Percentiles rank a stretch among this genome's conserved stretches.
Evolutionary conservation across 1,140 invertebrate species (phyloP).

Genomic region (Lutraria rhynchaena): DNA sequence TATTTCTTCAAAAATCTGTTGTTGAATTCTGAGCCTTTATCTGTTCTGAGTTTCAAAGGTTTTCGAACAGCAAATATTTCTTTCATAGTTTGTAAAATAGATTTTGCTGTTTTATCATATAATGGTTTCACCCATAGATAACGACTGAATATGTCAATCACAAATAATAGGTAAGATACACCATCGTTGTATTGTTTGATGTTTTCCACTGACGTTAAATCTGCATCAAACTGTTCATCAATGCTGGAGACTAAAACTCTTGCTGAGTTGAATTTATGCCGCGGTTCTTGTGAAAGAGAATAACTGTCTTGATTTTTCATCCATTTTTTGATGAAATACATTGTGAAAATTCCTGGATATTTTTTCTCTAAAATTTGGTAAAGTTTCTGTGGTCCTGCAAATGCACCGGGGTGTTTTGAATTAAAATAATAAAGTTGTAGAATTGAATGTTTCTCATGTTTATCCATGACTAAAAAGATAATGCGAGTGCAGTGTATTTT

Average conservation of each 20-base stretch:
- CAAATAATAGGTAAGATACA: background rate
- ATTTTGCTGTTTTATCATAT: slow-evolving; percentile 12
- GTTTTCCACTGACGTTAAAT: background rate
- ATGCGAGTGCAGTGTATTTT: background rate
- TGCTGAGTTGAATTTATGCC: background rate
- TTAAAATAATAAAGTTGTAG: background rate
- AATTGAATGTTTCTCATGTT: background rate
- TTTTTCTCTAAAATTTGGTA: background rate
- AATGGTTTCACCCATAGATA: slow-evolving; percentile 29
- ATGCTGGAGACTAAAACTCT: background rate
- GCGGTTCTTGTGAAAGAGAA: background rate
- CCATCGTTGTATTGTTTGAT: background rate
- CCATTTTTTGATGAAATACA: background rate
- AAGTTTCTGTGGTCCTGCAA: background rate
- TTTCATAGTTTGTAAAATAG: slow-evolving; percentile 26
- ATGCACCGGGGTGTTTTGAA: background rate
- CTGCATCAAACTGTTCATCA: background rate
- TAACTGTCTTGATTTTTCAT: background rate
- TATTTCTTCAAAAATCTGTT: slow-evolving; percentile 35
- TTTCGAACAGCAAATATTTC: slow-evolving; percentile 1
- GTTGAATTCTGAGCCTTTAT: slow-evolving; percentile 11
- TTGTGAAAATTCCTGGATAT: background rate
- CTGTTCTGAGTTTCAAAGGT: slow-evolving; percentile 18
- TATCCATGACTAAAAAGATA: background rate
- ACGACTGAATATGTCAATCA: background rate